Evolutionary conservation across 2,113 vertebrate species (phyloP), one percentile per base, ranked within the genome.

Genomic region (Amblyornis subalaris): DNA sequence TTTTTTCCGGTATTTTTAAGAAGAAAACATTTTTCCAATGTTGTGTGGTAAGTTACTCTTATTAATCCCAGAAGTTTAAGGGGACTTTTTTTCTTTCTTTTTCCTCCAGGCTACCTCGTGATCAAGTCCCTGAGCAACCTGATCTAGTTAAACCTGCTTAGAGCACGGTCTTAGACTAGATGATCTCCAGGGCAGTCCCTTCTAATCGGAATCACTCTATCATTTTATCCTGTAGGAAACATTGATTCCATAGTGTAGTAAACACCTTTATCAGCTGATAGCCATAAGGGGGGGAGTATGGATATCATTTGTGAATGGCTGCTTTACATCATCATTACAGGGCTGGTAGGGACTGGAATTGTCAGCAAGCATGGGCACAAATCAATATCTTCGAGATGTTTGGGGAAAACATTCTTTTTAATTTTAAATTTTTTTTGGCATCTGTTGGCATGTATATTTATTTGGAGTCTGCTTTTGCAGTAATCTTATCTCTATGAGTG

Each of bases 401-500:
- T 40, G 24, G 54, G 50, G 17, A 69, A 85, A 88, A 70, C 1
- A 10, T 61, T 75, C 12, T 84, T 88, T 62, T 57, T 12, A 23
- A 20, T 45, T 85, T 85, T 35, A 14, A 50, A 50, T 3, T 1
- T 14, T 13, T 77, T 82, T n/a, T 54, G 78, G 90, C 54, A 81
- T 54, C 21, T 88, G 38, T 90, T 95, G 85, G 45, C 35, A 25
- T 60, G 44, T 89, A 53, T 80, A 74, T 84, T 95, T 94, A 80
- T 91, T 91, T 93, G 92, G 69, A 81, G 45, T 82, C 65, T 87
- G 71, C 50, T 81, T 64, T 70, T 88, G 84, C 54, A 81, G 66
- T 92, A 48, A 74, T 91, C 47, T 88, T 79, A 87, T 93, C 60
- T 91, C 50, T 84, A 1, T 62, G 71, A 94, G 86, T 96, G 93